Evolutionary conservation across 1,140 invertebrate species (phyloP).

Genomic region (Anthonomus grandis): DNA sequence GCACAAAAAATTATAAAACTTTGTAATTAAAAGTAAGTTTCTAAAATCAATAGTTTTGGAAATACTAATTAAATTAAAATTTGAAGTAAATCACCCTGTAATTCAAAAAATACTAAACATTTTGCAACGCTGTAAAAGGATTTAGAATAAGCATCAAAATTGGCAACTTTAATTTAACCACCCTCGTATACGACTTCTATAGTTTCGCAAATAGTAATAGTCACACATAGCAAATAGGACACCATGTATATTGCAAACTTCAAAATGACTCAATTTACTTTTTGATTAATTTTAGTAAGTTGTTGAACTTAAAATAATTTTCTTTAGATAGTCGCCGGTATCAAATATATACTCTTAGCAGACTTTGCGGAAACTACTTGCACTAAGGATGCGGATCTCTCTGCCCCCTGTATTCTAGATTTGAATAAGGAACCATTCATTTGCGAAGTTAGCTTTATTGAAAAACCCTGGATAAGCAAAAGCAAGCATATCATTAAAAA

Average conservation of each 20-base stretch:
- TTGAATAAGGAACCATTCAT: conserved; percentile 23
- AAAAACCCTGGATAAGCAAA: conserved; percentile 42
- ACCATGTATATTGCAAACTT: neutral
- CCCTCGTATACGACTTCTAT: too few relatives aligned
- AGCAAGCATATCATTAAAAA: conserved; percentile 43
- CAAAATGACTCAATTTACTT: neutral
- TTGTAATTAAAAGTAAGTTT: too few relatives aligned
- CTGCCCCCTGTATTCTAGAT: conserved; percentile 28
- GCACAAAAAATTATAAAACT: too few relatives aligned
- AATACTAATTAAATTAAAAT: too few relatives aligned
- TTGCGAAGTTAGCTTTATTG: conserved; percentile 41
- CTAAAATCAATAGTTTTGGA: too few relatives aligned
- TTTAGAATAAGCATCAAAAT: too few relatives aligned
- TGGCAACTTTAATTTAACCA: too few relatives aligned
- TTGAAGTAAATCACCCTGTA: too few relatives aligned
- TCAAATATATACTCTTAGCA: conserved; percentile 41
- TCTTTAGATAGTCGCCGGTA: conserved; percentile 41
- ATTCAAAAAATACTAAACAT: too few relatives aligned
- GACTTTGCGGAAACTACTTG: conserved; percentile 41
- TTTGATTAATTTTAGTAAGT: neutral
- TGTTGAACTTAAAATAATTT: neutral
- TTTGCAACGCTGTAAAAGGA: too few relatives aligned
- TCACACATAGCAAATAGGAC: too few relatives aligned
- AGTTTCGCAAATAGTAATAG: too few relatives aligned
- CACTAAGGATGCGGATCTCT: conserved; percentile 22